Conservation (phyloP, 37 sponge, comb jelly and placozoan genomes). For the Agelas oroides region DNA sequence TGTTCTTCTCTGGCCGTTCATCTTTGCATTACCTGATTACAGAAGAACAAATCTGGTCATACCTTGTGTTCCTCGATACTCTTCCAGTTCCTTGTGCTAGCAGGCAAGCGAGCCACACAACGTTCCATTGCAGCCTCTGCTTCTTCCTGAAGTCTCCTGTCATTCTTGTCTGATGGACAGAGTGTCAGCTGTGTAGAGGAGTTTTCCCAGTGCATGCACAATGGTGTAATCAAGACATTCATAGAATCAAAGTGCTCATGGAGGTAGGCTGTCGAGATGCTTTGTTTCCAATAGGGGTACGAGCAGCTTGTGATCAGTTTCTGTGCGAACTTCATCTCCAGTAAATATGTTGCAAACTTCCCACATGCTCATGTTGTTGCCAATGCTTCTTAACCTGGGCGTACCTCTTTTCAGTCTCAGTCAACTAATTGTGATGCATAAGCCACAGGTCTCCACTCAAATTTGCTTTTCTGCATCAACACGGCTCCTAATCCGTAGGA, state of each 20-base stretch:
- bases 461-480: slow-evolving; percentile 4
- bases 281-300: slow-evolving; percentile 41
- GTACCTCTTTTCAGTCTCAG: slow-evolving; percentile 47
- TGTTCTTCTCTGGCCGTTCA: slow-evolving; percentile 30
- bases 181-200: slow-evolving; percentile 44
- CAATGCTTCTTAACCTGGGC: slow-evolving; percentile 34
- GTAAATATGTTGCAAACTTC: slow-evolving; percentile 28
- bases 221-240: slow-evolving; percentile 29
- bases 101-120: slow-evolving; percentile 5
- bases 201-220: slow-evolving; percentile 27
- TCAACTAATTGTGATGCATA: slow-evolving; percentile 41
- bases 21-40: slow-evolving; percentile 17
- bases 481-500: slow-evolving; percentile 50
- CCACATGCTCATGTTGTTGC: slow-evolving; percentile 44
- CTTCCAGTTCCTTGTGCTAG: not conserved
- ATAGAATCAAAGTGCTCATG: slow-evolving; percentile 32
- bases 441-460: slow-evolving; percentile 33
- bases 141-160: not conserved
- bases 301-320: slow-evolving; percentile 60
- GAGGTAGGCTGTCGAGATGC: slow-evolving; percentile 42
- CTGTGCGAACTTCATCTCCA: slow-evolving; percentile 31
- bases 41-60: slow-evolving; percentile 3
- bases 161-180: not conserved
- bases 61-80: slow-evolving; percentile 33
- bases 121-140: not conserved